Conservation (phyloP, 2,113 vertebrate genomes). For the Paradoxurus hermaphroditus region DNA sequence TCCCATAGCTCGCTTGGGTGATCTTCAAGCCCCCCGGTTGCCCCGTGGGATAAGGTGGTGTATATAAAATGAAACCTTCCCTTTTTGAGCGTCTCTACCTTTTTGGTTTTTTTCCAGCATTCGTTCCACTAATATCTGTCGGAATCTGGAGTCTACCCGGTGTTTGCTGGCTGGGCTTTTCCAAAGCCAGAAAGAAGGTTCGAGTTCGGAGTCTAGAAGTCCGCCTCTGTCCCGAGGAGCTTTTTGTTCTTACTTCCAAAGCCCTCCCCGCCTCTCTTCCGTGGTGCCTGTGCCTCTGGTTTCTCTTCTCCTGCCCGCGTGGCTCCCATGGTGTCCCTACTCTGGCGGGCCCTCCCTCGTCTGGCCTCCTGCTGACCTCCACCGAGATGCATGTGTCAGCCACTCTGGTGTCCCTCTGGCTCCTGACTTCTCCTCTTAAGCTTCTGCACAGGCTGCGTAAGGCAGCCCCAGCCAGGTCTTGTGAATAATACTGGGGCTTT, state of each 20-base stretch:
- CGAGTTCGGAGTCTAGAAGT: conserved; percentile 60
- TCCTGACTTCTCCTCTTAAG: not conserved
- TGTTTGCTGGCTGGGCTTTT: conserved; percentile 95
- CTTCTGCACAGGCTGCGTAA: not conserved
- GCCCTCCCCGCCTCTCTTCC: not conserved
- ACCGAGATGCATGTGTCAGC: rapidly evolving
- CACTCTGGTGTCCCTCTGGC: not conserved
- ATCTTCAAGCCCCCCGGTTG: not conserved
- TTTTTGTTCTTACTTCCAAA: not conserved
- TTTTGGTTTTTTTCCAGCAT: conserved; percentile 81
- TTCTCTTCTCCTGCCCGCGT: not conserved
- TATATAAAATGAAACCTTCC: not conserved
- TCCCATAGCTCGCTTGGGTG: not conserved
- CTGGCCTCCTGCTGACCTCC: not conserved
- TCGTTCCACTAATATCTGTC: conserved; percentile 94
- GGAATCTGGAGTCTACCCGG: conserved; percentile 95
- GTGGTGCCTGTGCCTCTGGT: not conserved
- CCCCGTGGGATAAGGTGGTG: not conserved
- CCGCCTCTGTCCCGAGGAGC: not conserved
- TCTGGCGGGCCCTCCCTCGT: too few species aligned
- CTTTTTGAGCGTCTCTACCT: not conserved
- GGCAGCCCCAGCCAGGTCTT: not conserved
- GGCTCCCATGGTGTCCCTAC: not conserved
- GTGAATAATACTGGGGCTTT: not conserved
- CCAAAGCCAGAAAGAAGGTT: conserved; percentile 92